Evolutionary conservation across 2,888 invertebrate species (phyloP).

Genomic region (Pachliopta kotzebuea): DNA sequence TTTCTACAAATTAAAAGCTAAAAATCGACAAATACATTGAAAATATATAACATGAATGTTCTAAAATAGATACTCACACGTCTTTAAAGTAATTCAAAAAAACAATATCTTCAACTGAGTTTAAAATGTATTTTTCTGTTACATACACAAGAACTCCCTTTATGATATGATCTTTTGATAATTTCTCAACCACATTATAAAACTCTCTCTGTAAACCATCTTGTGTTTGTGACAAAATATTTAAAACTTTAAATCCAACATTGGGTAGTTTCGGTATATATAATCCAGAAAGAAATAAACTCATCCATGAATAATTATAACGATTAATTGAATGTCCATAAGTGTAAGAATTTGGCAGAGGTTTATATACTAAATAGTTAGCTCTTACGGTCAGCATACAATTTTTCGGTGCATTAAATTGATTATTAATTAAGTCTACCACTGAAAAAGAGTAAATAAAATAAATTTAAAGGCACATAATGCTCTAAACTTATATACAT

Average conservation of each 20-base stretch:
- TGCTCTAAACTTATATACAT: too few relatives aligned
- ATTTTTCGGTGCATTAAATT: slow-evolving; percentile 50
- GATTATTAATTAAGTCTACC: slow-evolving; percentile 47
- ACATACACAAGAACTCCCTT: slow-evolving; percentile 68
- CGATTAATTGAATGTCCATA: slow-evolving; percentile 45
- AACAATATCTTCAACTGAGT: slow-evolving; percentile 59
- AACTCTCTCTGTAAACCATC: slow-evolving; percentile 46
- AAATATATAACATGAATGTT: background rate
- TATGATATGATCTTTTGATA: slow-evolving; percentile 51
- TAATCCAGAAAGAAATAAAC: slow-evolving; percentile 59
- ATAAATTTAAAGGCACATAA: background rate
- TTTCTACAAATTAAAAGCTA: slow-evolving; percentile 10
- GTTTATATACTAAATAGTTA: slow-evolving; percentile 55
- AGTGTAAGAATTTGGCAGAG: slow-evolving; percentile 52
- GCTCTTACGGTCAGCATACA: slow-evolving; percentile 59
- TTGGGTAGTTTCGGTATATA: slow-evolving; percentile 64
- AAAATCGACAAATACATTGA: background rate
- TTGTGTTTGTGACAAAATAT: slow-evolving; percentile 47
- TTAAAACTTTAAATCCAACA: slow-evolving; percentile 60
- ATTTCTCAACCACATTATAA: slow-evolving; percentile 46
- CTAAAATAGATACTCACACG: slow-evolving; percentile 56
- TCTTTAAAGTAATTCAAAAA: slow-evolving; percentile 62
- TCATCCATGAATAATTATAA: slow-evolving; percentile 38
- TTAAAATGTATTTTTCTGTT: slow-evolving; percentile 64
- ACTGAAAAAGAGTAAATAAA: slow-evolving; percentile 50